Evolutionary conservation across 2,797 vertebrate genomes (phyloP).

Genomic region (Chiroxiphia lanceolata): DNA sequence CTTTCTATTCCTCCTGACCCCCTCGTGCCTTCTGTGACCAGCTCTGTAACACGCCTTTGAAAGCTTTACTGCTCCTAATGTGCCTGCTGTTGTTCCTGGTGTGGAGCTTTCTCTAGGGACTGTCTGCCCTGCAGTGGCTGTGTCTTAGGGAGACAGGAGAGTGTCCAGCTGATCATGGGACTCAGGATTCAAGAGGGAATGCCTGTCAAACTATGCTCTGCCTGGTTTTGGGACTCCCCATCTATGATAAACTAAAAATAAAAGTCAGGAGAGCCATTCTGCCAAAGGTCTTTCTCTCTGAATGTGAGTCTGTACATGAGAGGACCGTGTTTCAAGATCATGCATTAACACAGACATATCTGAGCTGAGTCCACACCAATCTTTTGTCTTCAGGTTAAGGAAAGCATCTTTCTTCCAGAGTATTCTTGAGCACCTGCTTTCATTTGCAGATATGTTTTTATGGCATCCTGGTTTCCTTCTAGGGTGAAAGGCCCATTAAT

Average conservation of each 20-base stretch:
- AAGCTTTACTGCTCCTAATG: neutral
- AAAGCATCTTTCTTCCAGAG: neutral
- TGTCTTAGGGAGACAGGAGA: neutral
- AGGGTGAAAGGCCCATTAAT: neutral
- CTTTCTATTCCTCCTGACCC: neutral
- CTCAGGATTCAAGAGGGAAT: neutral
- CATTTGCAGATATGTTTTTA: neutral
- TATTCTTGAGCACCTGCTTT: neutral
- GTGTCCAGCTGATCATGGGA: neutral
- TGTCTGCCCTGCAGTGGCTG: fast-evolving
- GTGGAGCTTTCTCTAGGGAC: neutral
- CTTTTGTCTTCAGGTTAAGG: neutral
- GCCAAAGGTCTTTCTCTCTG: neutral
- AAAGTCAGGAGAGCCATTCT: neutral
- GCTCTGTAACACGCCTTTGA: fast-evolving
- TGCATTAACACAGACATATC: neutral
- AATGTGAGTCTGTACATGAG: neutral
- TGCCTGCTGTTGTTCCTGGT: fast-evolving
- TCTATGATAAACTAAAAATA: neutral
- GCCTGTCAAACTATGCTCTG: neutral
- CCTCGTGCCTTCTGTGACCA: fast-evolving
- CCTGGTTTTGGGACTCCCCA: neutral
- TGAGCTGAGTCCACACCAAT: neutral
- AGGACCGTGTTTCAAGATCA: fast-evolving
- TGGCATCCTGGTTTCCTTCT: neutral